Percentiles rank a stretch among this genome's conserved stretches.
Conservation (phyloP, 2,888 invertebrate species). For the Pomacea canaliculata region DNA sequence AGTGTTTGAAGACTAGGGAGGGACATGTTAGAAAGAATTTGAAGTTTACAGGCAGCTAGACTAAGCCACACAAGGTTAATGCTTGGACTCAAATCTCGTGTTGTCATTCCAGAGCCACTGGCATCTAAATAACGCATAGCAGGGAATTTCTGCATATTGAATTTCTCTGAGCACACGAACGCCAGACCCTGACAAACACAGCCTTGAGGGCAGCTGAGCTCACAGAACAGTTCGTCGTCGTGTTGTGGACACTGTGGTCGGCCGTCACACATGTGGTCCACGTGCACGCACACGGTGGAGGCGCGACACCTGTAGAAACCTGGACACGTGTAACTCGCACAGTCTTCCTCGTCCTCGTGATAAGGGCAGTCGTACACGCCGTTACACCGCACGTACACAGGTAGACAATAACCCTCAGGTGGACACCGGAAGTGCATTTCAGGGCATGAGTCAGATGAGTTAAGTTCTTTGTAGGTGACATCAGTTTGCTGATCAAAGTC, state of each 20-base stretch:
- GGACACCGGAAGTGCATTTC: slow-evolving; percentile 13
- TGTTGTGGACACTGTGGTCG: not conserved
- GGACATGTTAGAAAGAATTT: not conserved
- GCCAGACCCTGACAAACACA: slow-evolving; percentile 5
- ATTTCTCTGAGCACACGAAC: not conserved
- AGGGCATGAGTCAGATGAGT: not conserved
- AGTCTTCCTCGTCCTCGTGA: slow-evolving; percentile 12
- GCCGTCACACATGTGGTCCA: slow-evolving; percentile 11
- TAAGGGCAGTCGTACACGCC: slow-evolving; percentile 3
- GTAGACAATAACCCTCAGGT: slow-evolving; percentile 9
- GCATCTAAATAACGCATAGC: slow-evolving; percentile 10
- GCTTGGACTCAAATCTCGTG: not conserved
- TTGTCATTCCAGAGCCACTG: not conserved
- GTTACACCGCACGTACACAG: slow-evolving; percentile 7
- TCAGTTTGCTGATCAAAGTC: not conserved
- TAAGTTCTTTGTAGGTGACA: not conserved
- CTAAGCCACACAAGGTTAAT: not conserved
- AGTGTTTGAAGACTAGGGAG: slow-evolving; percentile 2
- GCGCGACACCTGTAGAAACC: slow-evolving; percentile 6
- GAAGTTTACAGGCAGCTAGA: not conserved
- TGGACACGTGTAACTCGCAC: slow-evolving; percentile 14
- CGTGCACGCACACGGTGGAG: slow-evolving; percentile 1
- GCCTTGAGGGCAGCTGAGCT: not conserved
- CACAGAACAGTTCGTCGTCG: slow-evolving; percentile 14
- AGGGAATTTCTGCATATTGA: not conserved